A percentile compares a stretch with the other conserved stretches of the same genome.
phyloP scores from a whole-genome alignment of 2,797 vertebrate genomes.

The Sphenodon punctatus region DNA sequence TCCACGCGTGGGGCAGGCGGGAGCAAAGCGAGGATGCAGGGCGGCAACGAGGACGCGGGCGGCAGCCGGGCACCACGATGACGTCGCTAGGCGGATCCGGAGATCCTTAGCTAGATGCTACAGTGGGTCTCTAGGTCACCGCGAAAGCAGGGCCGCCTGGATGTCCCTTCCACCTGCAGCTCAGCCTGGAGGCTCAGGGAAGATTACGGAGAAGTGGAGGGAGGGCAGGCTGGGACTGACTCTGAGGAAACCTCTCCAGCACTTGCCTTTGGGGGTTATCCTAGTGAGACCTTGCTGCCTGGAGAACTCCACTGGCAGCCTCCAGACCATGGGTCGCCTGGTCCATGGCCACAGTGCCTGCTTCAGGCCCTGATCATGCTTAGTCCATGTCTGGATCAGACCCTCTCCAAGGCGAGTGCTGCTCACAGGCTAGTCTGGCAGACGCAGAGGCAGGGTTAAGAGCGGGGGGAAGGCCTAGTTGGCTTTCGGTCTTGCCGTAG shows the following conservation, averaged over 20 bases:
- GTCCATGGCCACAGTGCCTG: too few relatives aligned
- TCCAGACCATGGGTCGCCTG: too few relatives aligned
- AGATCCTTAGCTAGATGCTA: background rate
- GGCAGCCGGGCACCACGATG: background rate
- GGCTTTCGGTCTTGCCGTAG: background rate
- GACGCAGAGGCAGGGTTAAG: too few relatives aligned
- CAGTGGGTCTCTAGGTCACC: background rate
- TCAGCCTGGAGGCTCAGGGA: background rate
- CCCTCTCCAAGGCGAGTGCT: too few relatives aligned
- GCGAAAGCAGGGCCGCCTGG: background rate
- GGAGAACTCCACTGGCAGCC: background rate
- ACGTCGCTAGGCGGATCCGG: background rate
- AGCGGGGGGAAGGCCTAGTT: background rate
- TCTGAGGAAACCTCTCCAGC: background rate
- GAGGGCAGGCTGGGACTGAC: background rate
- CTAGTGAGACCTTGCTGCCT: background rate
- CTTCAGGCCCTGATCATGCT: too few relatives aligned
- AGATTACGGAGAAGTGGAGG: background rate
- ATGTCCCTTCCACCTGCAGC: background rate
- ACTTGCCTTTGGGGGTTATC: background rate
- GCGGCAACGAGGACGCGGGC: background rate
- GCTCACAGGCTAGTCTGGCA: background rate
- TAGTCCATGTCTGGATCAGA: too few relatives aligned
- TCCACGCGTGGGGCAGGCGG: background rate
- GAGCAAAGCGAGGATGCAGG: background rate